These are phyloP conservation scores for Baryphthengus martii DNA, from an alignment of 2,113 vertebrate species.

Conservation along the genomic window DNA sequence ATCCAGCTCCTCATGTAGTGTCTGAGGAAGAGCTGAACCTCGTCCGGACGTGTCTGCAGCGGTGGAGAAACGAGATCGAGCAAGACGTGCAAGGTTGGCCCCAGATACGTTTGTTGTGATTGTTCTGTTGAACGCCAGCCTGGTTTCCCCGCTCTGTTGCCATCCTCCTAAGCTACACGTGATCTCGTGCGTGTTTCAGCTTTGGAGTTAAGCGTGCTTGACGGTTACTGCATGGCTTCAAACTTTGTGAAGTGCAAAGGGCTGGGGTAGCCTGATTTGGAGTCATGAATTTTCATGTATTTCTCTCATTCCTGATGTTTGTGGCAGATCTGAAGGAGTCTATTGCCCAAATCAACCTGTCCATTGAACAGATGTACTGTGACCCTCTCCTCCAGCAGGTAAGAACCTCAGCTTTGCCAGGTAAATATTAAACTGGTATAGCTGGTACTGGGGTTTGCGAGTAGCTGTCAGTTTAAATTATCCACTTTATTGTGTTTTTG, in stretches of 20 bases:
- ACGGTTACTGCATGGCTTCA: background rate
- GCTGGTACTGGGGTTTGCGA: background rate
- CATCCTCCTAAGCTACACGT: background rate
- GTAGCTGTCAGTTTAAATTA: background rate
- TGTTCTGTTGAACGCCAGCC: background rate
- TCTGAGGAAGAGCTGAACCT: conserved; percentile 84
- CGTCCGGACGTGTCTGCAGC: conserved; percentile 85
- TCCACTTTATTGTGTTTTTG: background rate
- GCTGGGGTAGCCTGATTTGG: background rate
- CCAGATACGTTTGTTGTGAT: too few species aligned
- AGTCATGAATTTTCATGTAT: background rate
- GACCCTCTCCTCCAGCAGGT: conserved; percentile 92
- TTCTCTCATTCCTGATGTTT: background rate
- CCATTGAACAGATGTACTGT: conserved; percentile 85
- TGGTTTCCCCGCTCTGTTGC: background rate
- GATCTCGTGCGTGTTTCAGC: background rate
- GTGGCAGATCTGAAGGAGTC: conserved; percentile 86
- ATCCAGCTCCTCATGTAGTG: conserved; percentile 78
- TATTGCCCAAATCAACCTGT: conserved; percentile 76
- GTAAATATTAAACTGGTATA: too few species aligned
- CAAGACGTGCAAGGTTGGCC: conserved; percentile 85
- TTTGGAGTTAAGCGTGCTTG: rapidly evolving
- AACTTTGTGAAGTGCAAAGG: background rate
- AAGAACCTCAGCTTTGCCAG: background rate
- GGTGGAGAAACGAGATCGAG: conserved; percentile 90